A percentile compares a stretch with the other conserved stretches of the same genome.
phyloP scores from a whole-genome alignment of 2,888 invertebrate species.

The Mellilla xanthometata region DNA sequence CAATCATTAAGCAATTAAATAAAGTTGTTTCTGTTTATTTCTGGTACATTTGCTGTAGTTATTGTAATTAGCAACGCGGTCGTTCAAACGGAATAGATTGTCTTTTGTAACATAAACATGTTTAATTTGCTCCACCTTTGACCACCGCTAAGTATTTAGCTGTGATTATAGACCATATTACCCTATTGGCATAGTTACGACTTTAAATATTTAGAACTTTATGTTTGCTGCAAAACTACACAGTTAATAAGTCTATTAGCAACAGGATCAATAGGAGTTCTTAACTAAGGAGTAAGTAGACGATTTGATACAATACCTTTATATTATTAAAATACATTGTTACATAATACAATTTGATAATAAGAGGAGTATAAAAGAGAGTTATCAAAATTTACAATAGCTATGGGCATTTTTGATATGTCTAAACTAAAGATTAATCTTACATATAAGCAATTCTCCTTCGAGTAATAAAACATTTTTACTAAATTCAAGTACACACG shows the following conservation, averaged over 20 bases:
- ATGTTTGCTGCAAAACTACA: constrained; percentile 13
- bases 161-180: constrained; percentile 5
- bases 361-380: too few species aligned
- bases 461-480: background rate
- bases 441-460: too few species aligned
- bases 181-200: background rate
- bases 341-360: too few species aligned
- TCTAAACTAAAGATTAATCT: too few species aligned
- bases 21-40: constrained; percentile 59
- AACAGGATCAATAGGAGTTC: too few species aligned
- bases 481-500: background rate
- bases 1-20: constrained; percentile 69
- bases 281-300: too few species aligned
- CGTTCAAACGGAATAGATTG: constrained; percentile 16
- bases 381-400: too few species aligned
- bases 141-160: constrained; percentile 13
- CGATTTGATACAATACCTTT: too few species aligned
- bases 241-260: constrained; percentile 16
- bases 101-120: constrained; percentile 2
- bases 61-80: constrained; percentile 19
- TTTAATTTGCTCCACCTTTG: constrained; percentile 6
- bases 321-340: too few species aligned
- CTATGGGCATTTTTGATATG: too few species aligned
- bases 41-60: constrained; percentile 54
- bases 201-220: constrained; percentile 12